phyloP scores from a whole-genome alignment of 2,888 invertebrate genomes.

The Ophioninae sp. region DNA sequence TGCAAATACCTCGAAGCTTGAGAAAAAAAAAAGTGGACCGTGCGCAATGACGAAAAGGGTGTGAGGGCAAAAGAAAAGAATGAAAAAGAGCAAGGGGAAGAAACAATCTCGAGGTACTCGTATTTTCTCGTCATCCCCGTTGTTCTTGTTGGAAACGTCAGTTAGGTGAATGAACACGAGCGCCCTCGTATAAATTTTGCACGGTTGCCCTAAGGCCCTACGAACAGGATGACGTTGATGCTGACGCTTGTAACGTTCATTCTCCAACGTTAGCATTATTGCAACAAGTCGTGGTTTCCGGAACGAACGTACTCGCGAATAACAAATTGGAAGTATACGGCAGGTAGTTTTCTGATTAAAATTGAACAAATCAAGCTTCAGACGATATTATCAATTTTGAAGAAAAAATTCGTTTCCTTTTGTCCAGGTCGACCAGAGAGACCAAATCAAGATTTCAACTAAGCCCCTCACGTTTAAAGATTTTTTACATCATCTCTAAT shows the following conservation, averaged over 20 bases:
- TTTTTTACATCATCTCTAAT: no score
- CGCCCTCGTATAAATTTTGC: constrained; percentile 6
- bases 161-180: constrained; percentile 9
- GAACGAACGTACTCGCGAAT: constrained; percentile 9
- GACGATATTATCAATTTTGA: no score
- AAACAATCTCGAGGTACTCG: neutral
- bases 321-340: constrained; percentile 1
- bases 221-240: constrained; percentile 24
- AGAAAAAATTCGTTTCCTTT: no score
- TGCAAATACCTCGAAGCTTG: neutral
- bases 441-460: no score
- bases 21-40: neutral
- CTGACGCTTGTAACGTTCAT: constrained; percentile 21
- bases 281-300: constrained; percentile 32
- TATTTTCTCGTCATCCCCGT: neutral
- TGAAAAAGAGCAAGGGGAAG: neutral
- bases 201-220: constrained; percentile 4
- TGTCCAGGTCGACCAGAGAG: no score
- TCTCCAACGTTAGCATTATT: constrained; percentile 33
- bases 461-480: no score
- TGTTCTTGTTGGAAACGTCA: neutral
- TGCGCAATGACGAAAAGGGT: neutral
- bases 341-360: neutral
- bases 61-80: neutral
- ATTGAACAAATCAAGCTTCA: neutral